A percentile compares a stretch with the other conserved stretches of the same genome.
Conservation (phyloP, 2,797 vertebrate genomes). For the Gymnothorax javanicus region DNA sequence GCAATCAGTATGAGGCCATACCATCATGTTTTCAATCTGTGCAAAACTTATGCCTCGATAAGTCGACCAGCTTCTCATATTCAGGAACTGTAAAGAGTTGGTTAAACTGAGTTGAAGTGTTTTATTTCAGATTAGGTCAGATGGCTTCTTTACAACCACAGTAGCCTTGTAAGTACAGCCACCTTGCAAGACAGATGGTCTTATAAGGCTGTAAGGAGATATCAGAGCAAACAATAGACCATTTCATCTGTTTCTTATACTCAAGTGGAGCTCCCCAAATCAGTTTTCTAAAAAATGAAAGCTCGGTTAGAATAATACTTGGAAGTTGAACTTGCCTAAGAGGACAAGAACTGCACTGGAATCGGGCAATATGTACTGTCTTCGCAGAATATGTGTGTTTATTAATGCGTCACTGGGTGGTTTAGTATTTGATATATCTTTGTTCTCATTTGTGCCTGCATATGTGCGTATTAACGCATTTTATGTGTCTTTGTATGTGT, state of each 20-base stretch:
- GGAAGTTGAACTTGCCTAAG: constrained; percentile 51
- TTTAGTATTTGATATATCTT: neutral
- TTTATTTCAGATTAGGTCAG: neutral
- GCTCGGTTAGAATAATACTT: constrained; percentile 56
- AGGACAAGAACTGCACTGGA: constrained; percentile 29
- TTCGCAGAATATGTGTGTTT: neutral
- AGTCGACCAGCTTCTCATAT: neutral
- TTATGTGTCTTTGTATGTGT: too few relatives aligned
- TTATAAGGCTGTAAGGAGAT: constrained; percentile 38
- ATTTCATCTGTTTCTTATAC: constrained; percentile 43
- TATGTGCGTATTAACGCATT: neutral
- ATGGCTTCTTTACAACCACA: neutral
- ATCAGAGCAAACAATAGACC: constrained; percentile 50
- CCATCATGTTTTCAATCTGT: neutral
- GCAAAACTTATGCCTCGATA: neutral
- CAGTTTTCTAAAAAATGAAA: constrained; percentile 56
- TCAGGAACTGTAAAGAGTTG: neutral
- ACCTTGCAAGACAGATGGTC: constrained; percentile 3
- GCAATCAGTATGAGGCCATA: neutral
- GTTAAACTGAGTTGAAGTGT: neutral
- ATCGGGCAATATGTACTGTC: neutral
- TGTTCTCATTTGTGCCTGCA: constrained; percentile 23
- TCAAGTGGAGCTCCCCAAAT: constrained; percentile 53
- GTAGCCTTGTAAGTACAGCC: neutral
- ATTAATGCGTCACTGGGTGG: neutral